phyloP scores from a whole-genome alignment of 2,797 vertebrate species.

The Chaetodon trifasciatus region DNA sequence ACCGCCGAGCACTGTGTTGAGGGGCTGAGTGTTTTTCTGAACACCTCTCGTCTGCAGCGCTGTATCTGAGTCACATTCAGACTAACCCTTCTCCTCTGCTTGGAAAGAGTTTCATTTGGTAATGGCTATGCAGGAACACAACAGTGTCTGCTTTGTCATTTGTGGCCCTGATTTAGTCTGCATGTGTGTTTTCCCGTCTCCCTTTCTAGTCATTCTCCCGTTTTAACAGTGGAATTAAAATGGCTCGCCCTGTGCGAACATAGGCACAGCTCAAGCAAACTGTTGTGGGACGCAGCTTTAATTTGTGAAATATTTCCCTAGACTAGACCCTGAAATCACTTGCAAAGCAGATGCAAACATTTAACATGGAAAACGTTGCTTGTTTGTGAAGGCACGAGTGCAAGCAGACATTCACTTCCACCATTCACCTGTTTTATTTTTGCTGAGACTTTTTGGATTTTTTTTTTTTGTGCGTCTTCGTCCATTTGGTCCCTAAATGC shows the following conservation, averaged over 20 bases:
- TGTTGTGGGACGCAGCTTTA: slow-evolving; percentile 39
- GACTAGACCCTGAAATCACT: slow-evolving; percentile 48
- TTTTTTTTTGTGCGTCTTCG: not conserved
- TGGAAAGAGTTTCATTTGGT: slow-evolving; percentile 21
- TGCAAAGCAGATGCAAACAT: slow-evolving; percentile 77
- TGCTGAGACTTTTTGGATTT: not conserved
- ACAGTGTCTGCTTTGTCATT: slow-evolving; percentile 18
- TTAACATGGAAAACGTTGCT: slow-evolving; percentile 48
- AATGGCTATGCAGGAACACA: slow-evolving; percentile 16
- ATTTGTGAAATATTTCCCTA: slow-evolving; percentile 68
- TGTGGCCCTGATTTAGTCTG: not conserved
- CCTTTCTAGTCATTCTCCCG: not conserved
- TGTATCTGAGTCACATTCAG: slow-evolving; percentile 26
- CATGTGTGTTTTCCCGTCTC: not conserved
- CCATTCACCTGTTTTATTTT: slow-evolving; percentile 6
- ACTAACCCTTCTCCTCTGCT: slow-evolving; percentile 21
- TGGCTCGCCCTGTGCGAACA: not conserved
- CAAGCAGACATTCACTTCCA: slow-evolving; percentile 2
- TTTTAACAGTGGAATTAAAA: slow-evolving; percentile 7
- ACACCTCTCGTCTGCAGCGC: slow-evolving; percentile 21
- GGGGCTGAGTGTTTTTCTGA: slow-evolving; percentile 21
- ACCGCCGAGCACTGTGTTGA: slow-evolving; percentile 35
- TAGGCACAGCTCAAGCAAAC: slow-evolving; percentile 2
- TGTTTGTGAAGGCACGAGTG: slow-evolving; percentile 4
- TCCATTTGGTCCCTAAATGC: not conserved